phyloP scores from a whole-genome alignment of 2,888 invertebrate species.

The Celastrina argiolus region DNA sequence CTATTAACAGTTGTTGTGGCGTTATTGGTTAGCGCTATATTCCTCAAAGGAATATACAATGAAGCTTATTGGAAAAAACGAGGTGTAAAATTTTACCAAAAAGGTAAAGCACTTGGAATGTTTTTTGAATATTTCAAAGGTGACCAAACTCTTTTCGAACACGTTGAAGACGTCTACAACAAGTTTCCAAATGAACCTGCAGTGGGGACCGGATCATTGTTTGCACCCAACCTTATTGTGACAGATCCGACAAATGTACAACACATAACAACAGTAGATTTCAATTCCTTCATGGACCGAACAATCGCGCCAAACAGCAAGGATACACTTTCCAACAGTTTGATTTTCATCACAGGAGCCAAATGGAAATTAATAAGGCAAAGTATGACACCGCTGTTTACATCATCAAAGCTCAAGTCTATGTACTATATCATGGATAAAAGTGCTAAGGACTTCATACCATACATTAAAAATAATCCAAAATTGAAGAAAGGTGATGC shows the following conservation, averaged over 20 bases:
- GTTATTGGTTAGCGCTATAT: not conserved
- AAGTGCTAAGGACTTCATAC: conserved; percentile 48
- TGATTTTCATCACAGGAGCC: not conserved
- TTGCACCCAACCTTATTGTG: not conserved
- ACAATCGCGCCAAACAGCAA: not conserved
- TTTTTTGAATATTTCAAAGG: not conserved
- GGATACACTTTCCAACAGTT: not conserved
- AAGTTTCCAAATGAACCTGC: not conserved
- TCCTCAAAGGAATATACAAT: not conserved
- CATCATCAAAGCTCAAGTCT: conserved; percentile 49
- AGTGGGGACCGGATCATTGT: not conserved
- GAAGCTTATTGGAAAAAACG: conserved; percentile 10
- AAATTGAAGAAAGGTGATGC: conserved; percentile 39
- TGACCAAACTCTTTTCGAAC: not conserved
- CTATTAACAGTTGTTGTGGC: not conserved
- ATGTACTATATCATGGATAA: conserved; percentile 56
- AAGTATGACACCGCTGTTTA: conserved; percentile 54
- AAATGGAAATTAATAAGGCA: conserved; percentile 44
- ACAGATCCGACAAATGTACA: not conserved
- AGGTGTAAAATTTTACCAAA: not conserved
- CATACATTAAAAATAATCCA: conserved; percentile 41
- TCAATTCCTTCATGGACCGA: conserved; percentile 1
- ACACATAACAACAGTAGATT: not conserved
- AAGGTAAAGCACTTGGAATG: not conserved
- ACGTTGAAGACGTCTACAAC: not conserved